A percentile compares a stretch with the other conserved stretches of the same genome.
phyloP scores from a whole-genome alignment of 2,797 vertebrate species.

The Catostomus latipinnis region DNA sequence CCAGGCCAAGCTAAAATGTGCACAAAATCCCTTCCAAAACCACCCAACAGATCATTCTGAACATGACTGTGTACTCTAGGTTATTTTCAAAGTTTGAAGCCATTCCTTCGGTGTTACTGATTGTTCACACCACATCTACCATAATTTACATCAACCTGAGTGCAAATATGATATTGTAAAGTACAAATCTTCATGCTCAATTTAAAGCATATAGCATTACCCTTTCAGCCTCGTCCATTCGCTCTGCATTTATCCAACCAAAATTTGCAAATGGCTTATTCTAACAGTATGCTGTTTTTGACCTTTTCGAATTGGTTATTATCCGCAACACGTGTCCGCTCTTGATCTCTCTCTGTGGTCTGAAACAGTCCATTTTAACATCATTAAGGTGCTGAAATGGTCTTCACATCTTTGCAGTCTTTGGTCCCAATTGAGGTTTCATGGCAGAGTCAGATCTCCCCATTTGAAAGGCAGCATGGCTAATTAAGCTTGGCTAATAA shows the following conservation, averaged over 20 bases:
- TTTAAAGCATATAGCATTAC: constrained; percentile 28
- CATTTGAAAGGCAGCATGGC: constrained; percentile 58
- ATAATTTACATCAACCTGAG: not conserved
- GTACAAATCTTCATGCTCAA: not conserved
- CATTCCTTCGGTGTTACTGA: not conserved
- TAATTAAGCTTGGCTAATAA: constrained; percentile 64
- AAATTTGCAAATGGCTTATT: constrained; percentile 26
- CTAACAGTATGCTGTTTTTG: constrained; percentile 38
- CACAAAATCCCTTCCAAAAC: too few species aligned
- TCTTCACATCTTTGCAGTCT: constrained; percentile 18
- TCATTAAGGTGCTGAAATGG: constrained; percentile 43
- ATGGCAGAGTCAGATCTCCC: constrained; percentile 54
- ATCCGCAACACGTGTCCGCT: not conserved
- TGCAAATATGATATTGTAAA: not conserved
- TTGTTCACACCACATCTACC: not conserved
- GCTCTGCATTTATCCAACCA: constrained; percentile 15
- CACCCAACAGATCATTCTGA: too few species aligned
- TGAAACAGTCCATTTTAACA: constrained; percentile 42
- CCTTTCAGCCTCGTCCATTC: constrained; percentile 19
- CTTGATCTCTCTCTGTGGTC: constrained; percentile 39
- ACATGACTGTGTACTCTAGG: too few species aligned
- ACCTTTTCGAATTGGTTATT: constrained; percentile 43
- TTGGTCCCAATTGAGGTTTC: constrained; percentile 60
- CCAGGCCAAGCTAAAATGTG: too few species aligned
- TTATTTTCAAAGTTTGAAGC: too few species aligned